Evolutionary conservation across 1,140 invertebrate genomes (phyloP), one percentile per base, ranked within the genome.

Genomic region (Lasioglossum baleicum): DNA sequence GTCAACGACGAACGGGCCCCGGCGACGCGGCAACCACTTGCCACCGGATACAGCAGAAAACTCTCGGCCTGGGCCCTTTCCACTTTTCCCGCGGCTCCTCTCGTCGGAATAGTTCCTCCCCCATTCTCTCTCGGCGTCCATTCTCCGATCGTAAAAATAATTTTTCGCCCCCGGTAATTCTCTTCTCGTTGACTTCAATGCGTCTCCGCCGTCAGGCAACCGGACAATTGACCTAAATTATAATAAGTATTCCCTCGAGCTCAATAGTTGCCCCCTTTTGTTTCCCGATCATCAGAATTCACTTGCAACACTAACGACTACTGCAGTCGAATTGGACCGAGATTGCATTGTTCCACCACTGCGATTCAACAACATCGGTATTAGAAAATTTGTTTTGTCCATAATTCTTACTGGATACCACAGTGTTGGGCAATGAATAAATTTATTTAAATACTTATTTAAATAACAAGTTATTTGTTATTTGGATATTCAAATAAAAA

Each of bases 21-120:
- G 20, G 42, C 42, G 64, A 77, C 60, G 26, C 61, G n/a, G 71
- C 56, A 73, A 80, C 40, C 77, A 78, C 76, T 85, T 68, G 63
- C 73, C 77, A 58, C 65, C 75, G 71, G 83, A 83, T 85, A 81
- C 77, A 79, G 64, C 22, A 48, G 72, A 81, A 83, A 75, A 83
- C 72, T 82, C 82, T 84, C 75, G n/a, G 67, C 26, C 5, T 20
- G 61, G 63, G 56, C 22, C 81, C 56, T 71, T 76, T 69, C 69
- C 40, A 67, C 60, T 81, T 56, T 77, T 66, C 40, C 17, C 35
- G 26, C 51, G 61, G 11, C 10, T 15, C 65, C 44, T n/a, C 42
- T 67, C 20, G 65, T 53, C 31, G 15, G 68, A 69, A 44, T 44
- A 72, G 44, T 72, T 65, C 42, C 31, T n/a, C 7, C 20, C 17